Evolutionary conservation across 1,140 invertebrate genomes (phyloP), one percentile per base, ranked within the genome.

Genomic region (Vanessa tameamea): DNA sequence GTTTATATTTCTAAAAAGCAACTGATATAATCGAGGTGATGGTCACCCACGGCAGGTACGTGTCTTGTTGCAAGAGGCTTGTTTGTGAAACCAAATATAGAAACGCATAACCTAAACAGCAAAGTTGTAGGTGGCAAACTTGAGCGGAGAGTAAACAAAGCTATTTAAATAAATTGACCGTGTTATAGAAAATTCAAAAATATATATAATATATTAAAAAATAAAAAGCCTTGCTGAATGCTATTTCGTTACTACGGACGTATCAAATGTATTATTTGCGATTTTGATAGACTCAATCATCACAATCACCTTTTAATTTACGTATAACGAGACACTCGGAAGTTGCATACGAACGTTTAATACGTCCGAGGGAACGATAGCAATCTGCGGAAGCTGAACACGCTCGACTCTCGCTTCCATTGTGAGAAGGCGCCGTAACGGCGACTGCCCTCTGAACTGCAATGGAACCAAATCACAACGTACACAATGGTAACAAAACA

Each of bases 371-470:
- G 74, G 73, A 70, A 75, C 73, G 88, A 89, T 90, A 90, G 71
- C 63, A 57, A 89, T 90, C 86, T 84, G 69, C 82, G 84, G 84
- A 85, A 89, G 82, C 77, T 76, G 66, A 77, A 76, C 73, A 75
- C 73, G 84, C 77, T 73, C 72, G 78, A 88, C 88, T 90, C 84
- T 91, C 87, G 85, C 85, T 82, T 82, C 82, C 74, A 88, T 88
- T 90, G 87, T 91, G 80, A 79, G 77, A 79, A 76, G 79, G 69
- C 84, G 83, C 81, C 83, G 85, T 81, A 86, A 89, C 84, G 84
- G 77, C 83, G 80, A 75, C 79, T 84, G 85, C 81, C 86, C 88
- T 90, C 82, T 87, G 84, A 88, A 87, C 84, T 86, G 81, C 79
- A 73, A 81, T 76, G 79, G 76, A 82, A 79, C 78, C 80, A 75